phyloP scores from a whole-genome alignment of 2,888 invertebrate species.

The Sarcophaga carnaria region DNA sequence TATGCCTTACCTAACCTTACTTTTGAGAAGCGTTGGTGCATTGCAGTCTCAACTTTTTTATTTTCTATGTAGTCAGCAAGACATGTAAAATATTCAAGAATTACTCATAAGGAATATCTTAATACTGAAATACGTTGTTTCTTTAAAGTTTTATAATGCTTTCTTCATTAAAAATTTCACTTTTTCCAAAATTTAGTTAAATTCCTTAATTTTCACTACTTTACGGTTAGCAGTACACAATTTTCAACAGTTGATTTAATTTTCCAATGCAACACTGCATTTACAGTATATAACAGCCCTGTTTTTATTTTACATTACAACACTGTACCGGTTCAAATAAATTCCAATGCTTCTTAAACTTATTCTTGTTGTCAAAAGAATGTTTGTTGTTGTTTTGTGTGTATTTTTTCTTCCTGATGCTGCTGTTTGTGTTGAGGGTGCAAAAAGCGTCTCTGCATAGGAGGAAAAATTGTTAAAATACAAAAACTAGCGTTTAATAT shows the following conservation, averaged over 20 bases:
- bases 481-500: background rate
- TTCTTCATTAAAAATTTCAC: too few relatives aligned
- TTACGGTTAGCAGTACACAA: background rate
- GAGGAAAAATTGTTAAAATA: background rate
- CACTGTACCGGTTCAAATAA: slow-evolving; percentile 55
- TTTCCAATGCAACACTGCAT: background rate
- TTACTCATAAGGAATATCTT: too few relatives aligned
- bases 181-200: background rate
- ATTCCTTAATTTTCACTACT: background rate
- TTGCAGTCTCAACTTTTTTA: too few relatives aligned
- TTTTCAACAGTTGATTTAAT: background rate
- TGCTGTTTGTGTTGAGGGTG: slow-evolving; percentile 42
- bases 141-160: too few relatives aligned
- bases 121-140: too few relatives aligned
- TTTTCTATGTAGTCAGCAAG: too few relatives aligned
- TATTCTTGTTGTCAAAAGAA: slow-evolving; percentile 26
- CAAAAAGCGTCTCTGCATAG: background rate
- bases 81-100: too few relatives aligned
- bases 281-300: background rate
- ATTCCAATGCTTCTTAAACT: slow-evolving; percentile 50
- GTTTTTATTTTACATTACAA: slow-evolving; percentile 20
- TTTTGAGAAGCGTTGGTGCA: too few relatives aligned
- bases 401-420: slow-evolving; percentile 42
- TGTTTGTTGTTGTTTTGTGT: slow-evolving; percentile 5
- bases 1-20: too few relatives aligned